Evolutionary conservation across 2,888 invertebrate genomes (phyloP).

Genomic region (Dendrolimus houi): DNA sequence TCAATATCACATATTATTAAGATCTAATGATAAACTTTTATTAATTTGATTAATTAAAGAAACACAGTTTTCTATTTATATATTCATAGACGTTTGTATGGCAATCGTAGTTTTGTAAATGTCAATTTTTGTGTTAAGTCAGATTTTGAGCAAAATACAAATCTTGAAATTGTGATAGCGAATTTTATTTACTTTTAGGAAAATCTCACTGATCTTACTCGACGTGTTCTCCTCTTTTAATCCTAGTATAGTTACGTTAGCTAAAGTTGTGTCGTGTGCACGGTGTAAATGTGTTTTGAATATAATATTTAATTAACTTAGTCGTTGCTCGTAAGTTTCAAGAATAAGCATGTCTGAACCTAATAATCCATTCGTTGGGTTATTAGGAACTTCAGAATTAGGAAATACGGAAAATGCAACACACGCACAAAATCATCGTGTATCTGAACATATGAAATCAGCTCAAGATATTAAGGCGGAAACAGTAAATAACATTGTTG

Average conservation of each 20-base stretch:
- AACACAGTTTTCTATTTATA: too few species aligned
- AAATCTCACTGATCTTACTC: too few species aligned
- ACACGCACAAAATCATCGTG: conserved; percentile 25
- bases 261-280: neutral
- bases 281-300: neutral
- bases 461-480: conserved; percentile 32
- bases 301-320: neutral
- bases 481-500: conserved; percentile 75
- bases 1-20: too few species aligned
- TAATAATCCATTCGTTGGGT: conserved; percentile 62
- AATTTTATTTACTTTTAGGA: too few species aligned
- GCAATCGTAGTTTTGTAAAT: neutral
- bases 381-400: conserved; percentile 47
- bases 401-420: conserved; percentile 28
- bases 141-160: conserved; percentile 23
- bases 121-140: conserved; percentile 26
- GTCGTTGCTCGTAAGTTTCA: conserved; percentile 4
- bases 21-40: too few species aligned
- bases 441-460: conserved; percentile 32
- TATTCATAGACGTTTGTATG: too few species aligned
- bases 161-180: neutral
- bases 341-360: conserved; percentile 44
- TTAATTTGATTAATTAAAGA: too few species aligned
- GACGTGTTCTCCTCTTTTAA: too few species aligned
- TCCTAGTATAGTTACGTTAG: too few species aligned